Percentiles rank a stretch among this genome's conserved stretches.
Conservation (phyloP, 92 coral and sea anemone genomes). For the Pocillopora grandis region DNA sequence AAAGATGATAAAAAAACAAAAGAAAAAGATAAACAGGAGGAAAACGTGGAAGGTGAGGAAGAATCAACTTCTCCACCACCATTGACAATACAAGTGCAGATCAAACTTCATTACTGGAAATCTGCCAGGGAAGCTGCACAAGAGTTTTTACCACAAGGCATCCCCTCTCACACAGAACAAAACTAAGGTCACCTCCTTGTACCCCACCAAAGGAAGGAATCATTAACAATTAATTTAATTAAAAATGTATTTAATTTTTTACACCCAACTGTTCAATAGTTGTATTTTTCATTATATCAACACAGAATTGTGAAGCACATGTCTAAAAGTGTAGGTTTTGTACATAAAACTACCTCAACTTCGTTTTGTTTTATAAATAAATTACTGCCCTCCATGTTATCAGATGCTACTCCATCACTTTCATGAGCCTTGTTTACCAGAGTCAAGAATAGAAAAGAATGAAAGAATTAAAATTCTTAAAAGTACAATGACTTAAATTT, state of each 20-base stretch:
- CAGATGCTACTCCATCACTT: too few species aligned
- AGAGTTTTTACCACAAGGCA: constrained; percentile 38
- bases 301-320: not conserved
- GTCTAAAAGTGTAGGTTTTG: not conserved
- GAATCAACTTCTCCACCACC: constrained; percentile 75
- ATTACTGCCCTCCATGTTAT: not conserved
- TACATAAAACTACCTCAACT: constrained; percentile 16
- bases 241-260: not conserved
- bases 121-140: constrained; percentile 84
- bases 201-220: not conserved
- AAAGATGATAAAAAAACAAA: constrained; percentile 78
- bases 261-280: not conserved
- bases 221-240: not conserved
- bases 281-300: not conserved
- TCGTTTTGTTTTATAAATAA: not conserved
- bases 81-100: constrained; percentile 60
- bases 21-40: constrained; percentile 79
- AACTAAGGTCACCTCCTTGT: not conserved
- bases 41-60: constrained; percentile 67
- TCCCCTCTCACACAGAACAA: constrained; percentile 28
- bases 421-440: too few species aligned
- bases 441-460: too few species aligned
- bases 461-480: too few species aligned
- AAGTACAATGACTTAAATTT: not conserved
- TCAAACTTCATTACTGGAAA: constrained; percentile 79